phyloP scores from a whole-genome alignment of 2,797 vertebrate species.

The Neoniphon sammara region DNA sequence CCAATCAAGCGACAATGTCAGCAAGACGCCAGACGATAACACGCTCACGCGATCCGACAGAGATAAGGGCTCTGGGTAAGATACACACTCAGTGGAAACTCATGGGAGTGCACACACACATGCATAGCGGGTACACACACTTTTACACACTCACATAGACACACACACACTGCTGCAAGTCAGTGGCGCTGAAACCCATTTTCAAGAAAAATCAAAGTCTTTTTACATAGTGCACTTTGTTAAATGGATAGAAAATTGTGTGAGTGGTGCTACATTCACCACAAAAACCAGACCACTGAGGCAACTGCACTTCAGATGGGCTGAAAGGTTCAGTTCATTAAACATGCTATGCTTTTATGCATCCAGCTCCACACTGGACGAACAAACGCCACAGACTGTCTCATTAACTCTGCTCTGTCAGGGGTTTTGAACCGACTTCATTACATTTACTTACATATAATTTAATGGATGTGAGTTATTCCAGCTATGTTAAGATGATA shows the following conservation, averaged over 20 bases:
- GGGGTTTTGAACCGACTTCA: background rate
- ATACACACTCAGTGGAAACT: background rate
- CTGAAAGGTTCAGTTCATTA: background rate
- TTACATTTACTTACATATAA: conserved; percentile 1
- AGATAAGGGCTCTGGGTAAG: conserved; percentile 81
- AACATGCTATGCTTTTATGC: background rate
- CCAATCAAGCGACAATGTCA: conserved; percentile 86
- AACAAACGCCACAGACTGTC: no score
- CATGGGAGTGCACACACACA: background rate
- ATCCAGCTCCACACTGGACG: background rate
- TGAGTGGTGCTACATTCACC: no score
- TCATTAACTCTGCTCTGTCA: conserved; percentile 1
- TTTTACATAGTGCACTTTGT: background rate
- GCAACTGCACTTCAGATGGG: no score
- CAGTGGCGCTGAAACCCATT: background rate
- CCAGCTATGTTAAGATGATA: background rate
- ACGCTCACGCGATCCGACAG: conserved; percentile 74
- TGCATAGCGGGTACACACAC: background rate
- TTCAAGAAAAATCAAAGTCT: background rate
- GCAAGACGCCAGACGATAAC: conserved; percentile 74
- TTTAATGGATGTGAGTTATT: conserved; percentile 2
- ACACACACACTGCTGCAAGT: background rate
- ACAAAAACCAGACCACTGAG: no score
- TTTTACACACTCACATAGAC: background rate
- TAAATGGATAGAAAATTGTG: background rate